A percentile compares a stretch with the other conserved stretches of the same genome.
These are phyloP conservation scores for Cephus rjabovi DNA, from an alignment of 2,888 invertebrate species.

Conservation along the genomic window DNA sequence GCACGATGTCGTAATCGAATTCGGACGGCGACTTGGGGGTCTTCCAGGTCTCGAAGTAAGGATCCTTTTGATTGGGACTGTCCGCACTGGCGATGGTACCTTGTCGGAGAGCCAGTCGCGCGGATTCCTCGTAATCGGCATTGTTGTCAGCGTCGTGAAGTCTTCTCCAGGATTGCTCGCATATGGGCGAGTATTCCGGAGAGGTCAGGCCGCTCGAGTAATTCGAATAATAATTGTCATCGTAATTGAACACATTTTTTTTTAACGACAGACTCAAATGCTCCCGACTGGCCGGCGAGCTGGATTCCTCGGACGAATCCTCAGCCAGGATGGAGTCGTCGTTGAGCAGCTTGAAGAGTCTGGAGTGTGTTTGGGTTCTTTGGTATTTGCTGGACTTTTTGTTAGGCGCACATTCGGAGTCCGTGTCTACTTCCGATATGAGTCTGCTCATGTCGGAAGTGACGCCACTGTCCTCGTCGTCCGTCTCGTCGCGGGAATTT, in stretches of 20 bases:
- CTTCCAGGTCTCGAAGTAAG: conserved; percentile 54
- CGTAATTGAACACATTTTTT: conserved; percentile 53
- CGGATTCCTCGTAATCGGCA: neutral
- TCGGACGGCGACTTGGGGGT: conserved; percentile 17
- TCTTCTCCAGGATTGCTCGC: conserved; percentile 71
- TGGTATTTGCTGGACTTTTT: conserved; percentile 74
- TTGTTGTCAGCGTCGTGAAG: conserved; percentile 41
- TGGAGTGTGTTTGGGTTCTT: conserved; percentile 79
- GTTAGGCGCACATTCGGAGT: conserved; percentile 72
- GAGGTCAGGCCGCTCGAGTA: conserved; percentile 49
- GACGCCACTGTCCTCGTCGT: conserved; percentile 78
- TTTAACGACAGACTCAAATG: conserved; percentile 44
- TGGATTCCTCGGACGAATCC: conserved; percentile 17
- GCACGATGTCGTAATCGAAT: conserved; percentile 61
- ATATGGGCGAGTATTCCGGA: conserved; percentile 72
- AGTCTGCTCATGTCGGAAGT: conserved; percentile 77
- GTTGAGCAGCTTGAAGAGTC: conserved; percentile 76
- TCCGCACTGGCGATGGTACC: neutral
- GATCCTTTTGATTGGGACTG: conserved; percentile 24
- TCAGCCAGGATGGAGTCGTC: conserved; percentile 65
- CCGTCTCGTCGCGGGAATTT: conserved; percentile 62
- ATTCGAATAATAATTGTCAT: conserved; percentile 61
- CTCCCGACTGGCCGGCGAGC: conserved; percentile 29
- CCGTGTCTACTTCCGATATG: conserved; percentile 75
- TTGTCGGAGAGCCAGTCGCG: neutral